Base-by-base conservation (phyloP, 2,888 invertebrate species). In the Ichneumoninae sp. region DNA sequence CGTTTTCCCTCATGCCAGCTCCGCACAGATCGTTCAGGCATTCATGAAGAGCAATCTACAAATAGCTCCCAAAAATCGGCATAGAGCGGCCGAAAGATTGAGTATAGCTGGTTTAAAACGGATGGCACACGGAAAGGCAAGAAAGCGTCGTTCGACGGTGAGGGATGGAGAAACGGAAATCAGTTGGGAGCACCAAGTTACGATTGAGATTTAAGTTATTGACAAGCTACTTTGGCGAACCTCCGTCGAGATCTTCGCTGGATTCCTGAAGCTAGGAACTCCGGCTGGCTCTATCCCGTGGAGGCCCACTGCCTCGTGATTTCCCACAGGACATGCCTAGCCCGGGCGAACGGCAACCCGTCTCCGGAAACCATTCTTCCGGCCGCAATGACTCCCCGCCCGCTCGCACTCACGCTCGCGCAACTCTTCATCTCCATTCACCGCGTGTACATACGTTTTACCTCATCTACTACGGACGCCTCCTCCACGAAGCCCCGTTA, bases 171-270 rank as follows among this genome's bases (percentile, higher is more conserved):
- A 91, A 89, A 91, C 90, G 91, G 89, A 91, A 92, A 91, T 92
- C 92, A 92, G 92, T 90, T 88, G 92, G 92, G 92, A 91, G 90
- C 88, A 89, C 88, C 88, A 93, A 93, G 92, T 92, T 93, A 92
- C 91, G 92, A 93, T 93, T 93, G 93, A 93, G 93, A 93, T 93
- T 93, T 93, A 93, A 93, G 91, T 93, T 93, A 93, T 93, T 93
- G 93, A 93, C 93, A 93, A 93, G 93, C 91, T 92, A 92, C 93
- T 93, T 92, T 92, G 91, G 91, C 88, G 90, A 91, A 90, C 90
- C 92, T 90, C 90, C 89, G 87, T 77, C 87, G 90, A 92, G 92
- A 85, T 84, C 83, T 86, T 87, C 78, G 74, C 16, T 50, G 57
- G 47, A 66, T 57, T 78, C 63, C 22, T 47, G 30, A 16, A 70